phyloP scores from a whole-genome alignment of 2,888 invertebrate species.

The Tenthredo mesomela region DNA sequence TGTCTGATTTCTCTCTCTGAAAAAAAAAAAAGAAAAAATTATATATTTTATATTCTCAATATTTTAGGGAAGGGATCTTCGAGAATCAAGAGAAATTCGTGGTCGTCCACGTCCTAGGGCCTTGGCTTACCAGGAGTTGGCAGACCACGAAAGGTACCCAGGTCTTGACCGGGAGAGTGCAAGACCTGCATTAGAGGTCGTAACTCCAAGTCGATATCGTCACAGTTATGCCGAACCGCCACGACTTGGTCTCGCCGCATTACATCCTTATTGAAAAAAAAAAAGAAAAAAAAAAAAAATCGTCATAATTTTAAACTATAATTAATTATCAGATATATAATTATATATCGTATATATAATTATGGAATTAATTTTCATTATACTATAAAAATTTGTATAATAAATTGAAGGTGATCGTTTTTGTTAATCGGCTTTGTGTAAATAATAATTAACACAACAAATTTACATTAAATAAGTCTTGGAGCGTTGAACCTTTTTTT shows the following conservation, averaged over 20 bases:
- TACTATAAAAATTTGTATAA: not conserved
- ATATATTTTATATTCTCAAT: not conserved
- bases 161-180: conserved; percentile 79
- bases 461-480: too few relatives aligned
- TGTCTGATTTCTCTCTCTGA: too few relatives aligned
- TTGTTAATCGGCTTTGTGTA: not conserved
- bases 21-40: too few relatives aligned
- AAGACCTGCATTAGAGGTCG: conserved; percentile 71
- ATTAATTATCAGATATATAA: not conserved
- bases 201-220: conserved; percentile 73
- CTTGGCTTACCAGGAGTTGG: conserved; percentile 78
- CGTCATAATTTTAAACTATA: not conserved
- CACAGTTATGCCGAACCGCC: conserved; percentile 76
- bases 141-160: conserved; percentile 80
- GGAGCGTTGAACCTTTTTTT: not conserved
- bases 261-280: conserved; percentile 75
- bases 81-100: conserved; percentile 70
- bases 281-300: not conserved
- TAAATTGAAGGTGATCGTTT: not conserved
- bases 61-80: conserved; percentile 65
- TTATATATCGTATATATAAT: not conserved
- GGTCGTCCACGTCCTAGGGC: conserved; percentile 71
- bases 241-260: conserved; percentile 74
- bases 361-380: not conserved
- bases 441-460: not conserved